A percentile compares a stretch with the other conserved stretches of the same genome.
phyloP scores from a whole-genome alignment of 2,888 invertebrate species.

The Trachelus stipa region DNA sequence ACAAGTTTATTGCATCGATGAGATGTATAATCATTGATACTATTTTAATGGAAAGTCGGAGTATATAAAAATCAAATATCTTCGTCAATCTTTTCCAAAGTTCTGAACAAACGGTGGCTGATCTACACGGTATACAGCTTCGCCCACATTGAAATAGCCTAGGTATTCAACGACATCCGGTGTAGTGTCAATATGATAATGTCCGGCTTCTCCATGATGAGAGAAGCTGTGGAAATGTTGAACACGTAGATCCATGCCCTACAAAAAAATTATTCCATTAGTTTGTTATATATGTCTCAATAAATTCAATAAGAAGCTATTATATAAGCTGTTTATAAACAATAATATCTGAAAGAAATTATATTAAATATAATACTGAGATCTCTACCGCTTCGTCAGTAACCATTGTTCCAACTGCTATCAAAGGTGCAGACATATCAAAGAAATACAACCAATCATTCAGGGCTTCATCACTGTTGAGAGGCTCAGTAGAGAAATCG shows the following conservation, averaged over 20 bases:
- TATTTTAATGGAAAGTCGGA: background rate
- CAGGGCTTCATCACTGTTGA: slow-evolving; percentile 79
- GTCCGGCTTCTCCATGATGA: slow-evolving; percentile 87
- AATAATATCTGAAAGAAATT: slow-evolving; percentile 7
- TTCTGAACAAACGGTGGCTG: slow-evolving; percentile 75
- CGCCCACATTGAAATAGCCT: slow-evolving; percentile 88
- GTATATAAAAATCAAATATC: background rate
- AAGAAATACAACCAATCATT: slow-evolving; percentile 92
- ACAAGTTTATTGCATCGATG: background rate
- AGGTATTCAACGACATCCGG: slow-evolving; percentile 89
- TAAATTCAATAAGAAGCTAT: no score
- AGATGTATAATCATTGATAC: background rate
- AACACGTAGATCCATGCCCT: slow-evolving; percentile 90
- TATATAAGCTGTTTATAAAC: background rate
- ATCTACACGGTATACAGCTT: slow-evolving; percentile 80
- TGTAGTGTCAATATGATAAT: slow-evolving; percentile 96
- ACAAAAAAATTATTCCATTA: slow-evolving; percentile 13
- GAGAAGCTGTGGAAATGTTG: slow-evolving; percentile 97
- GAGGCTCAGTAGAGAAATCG: slow-evolving; percentile 83
- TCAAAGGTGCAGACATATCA: slow-evolving; percentile 89
- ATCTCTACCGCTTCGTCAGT: slow-evolving; percentile 82
- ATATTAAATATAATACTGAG: slow-evolving; percentile 1
- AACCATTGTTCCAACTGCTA: slow-evolving; percentile 88
- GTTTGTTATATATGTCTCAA: background rate
- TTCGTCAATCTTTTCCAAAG: slow-evolving; percentile 80